Base-by-base conservation (phyloP, 1,140 invertebrate genomes). In the Zaprionus africanus region DNA sequence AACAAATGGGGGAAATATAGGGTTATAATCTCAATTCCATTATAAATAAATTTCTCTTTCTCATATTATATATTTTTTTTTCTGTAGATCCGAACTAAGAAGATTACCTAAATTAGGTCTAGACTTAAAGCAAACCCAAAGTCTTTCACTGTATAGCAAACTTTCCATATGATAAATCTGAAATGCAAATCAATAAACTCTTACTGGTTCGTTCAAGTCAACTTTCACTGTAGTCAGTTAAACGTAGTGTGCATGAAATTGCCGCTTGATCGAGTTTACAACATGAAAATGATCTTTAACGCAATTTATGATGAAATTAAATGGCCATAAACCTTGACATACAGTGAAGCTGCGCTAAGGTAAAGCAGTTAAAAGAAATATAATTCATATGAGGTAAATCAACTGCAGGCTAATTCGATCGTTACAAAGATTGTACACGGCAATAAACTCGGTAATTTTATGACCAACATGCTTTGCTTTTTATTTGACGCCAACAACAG, bases 401-500 rank as follows among this genome's bases (percentile, higher is more conserved):
- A 24, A 19, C 22, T 51, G 7, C 3, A 24, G 9, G 6, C 5
- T 36, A 6, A 26, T 24, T 13, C 15, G n/a, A 26, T 22, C 26
- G 36, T 24, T 7, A 22, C 13, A 28, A 7, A 13, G 4, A 31
- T 53, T 65, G 41, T 58, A n/a, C 12, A 13, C 4, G 43, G 19
- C 31, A 34, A 66, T 57, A 56, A 58, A 57, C 28, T 58, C 19
- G 17, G 38, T 12, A 17, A 65, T 67, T 58, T 74, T 74, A 73
- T 84, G 68, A 88, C 85, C 84, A 88, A 88, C 84, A 90, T 87
- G 58, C 71, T 82, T 87, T 72, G 58, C 31, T 34, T 73, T 87
- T 84, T 90, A 85, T 88, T 88, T 63, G 81, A 82, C 79, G 82
- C 79, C 85, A 88, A 88, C 85, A 90, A 90, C 85, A 75, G 82